Conservation (phyloP, 2,113 vertebrate species). For the Cettia cetti region DNA sequence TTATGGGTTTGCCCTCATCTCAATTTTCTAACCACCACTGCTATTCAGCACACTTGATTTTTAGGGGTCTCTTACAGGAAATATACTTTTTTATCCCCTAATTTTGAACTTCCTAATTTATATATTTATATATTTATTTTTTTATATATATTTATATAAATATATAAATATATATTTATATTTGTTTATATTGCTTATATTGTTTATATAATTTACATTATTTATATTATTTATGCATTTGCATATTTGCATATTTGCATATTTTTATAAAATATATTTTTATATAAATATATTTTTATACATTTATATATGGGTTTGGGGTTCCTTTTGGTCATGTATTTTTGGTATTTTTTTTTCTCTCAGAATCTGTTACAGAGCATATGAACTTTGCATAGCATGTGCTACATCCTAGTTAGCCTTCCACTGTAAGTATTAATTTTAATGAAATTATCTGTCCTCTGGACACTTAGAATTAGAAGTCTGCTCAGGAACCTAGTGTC, state of each 20-base stretch:
- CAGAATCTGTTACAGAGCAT: accelerated
- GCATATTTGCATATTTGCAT: no score
- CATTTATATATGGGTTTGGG: not conserved
- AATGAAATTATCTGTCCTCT: not conserved
- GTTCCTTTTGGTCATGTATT: not conserved
- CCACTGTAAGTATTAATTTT: not conserved
- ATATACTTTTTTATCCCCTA: not conserved
- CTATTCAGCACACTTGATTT: not conserved
- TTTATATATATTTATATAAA: not conserved
- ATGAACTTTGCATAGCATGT: accelerated
- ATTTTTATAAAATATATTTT: no score
- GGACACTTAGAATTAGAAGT: not conserved
- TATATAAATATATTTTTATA: no score
- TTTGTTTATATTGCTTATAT: no score
- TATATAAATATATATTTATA: no score
- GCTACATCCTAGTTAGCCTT: not conserved
- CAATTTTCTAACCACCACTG: not conserved
- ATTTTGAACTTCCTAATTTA: not conserved
- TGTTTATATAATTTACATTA: no score
- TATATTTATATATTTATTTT: not conserved
- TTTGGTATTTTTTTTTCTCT: not conserved
- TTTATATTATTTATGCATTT: no score
- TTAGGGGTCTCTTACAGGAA: not conserved
- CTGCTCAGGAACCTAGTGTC: not conserved
- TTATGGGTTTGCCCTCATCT: not conserved